phyloP scores from a whole-genome alignment of 2,113 vertebrate genomes.

The Excalfactoria chinensis region DNA sequence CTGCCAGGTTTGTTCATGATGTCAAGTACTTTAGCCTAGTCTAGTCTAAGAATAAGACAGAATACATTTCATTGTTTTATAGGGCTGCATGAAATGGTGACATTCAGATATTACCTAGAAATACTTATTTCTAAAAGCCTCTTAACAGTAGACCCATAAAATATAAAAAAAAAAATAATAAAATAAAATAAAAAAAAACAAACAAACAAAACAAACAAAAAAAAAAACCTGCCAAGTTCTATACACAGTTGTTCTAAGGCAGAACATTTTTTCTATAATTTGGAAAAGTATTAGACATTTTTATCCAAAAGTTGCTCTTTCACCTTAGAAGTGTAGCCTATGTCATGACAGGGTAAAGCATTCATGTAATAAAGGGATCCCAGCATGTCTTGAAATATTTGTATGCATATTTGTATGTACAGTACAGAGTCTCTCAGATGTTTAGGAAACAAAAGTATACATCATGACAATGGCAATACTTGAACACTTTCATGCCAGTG shows the following conservation, averaged over 20 bases:
- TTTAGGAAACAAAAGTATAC: not conserved
- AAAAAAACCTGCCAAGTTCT: not conserved
- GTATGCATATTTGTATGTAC: too few species aligned
- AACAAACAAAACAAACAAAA: not conserved
- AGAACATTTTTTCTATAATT: not conserved
- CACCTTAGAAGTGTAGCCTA: not conserved
- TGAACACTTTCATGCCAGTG: not conserved
- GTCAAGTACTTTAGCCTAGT: not conserved
- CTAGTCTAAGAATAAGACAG: not conserved
- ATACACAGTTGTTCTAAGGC: not conserved
- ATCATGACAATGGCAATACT: not conserved
- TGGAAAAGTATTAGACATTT: not conserved
- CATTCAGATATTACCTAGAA: not conserved
- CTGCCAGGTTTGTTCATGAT: not conserved
- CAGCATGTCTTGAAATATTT: too few species aligned
- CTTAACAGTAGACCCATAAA: not conserved
- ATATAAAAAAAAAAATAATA: not conserved
- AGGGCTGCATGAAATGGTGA: not conserved
- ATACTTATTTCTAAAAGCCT: not conserved
- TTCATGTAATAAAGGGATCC: not conserved
- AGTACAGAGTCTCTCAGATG: not conserved
- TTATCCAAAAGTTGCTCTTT: not conserved
- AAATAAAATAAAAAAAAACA: not conserved
- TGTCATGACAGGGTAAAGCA: not conserved
- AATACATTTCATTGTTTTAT: not conserved